Evolutionary conservation across 2,797 vertebrate species (phyloP).

Genomic region (Tokudaia tokunoshimensis): DNA sequence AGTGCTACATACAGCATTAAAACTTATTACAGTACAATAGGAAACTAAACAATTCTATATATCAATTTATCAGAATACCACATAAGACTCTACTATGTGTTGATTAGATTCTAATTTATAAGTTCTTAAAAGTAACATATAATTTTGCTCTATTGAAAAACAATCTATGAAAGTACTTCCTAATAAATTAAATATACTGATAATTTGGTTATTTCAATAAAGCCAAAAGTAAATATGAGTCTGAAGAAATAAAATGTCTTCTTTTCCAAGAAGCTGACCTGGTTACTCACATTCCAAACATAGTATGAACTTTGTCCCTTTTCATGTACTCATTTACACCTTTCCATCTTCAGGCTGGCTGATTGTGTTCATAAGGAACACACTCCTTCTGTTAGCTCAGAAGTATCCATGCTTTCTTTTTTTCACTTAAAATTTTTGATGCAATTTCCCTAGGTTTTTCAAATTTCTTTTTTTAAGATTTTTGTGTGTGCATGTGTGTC

Average conservation of each 20-base stretch:
- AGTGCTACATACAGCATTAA: slow-evolving; percentile 34
- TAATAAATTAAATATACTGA: slow-evolving; percentile 27
- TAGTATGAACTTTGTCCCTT: background rate
- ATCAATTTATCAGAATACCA: background rate
- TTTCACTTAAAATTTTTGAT: slow-evolving; percentile 12
- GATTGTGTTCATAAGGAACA: slow-evolving; percentile 28
- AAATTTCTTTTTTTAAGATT: background rate
- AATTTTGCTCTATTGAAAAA: slow-evolving; percentile 13
- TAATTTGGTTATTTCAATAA: slow-evolving; percentile 46
- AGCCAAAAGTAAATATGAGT: slow-evolving; percentile 45
- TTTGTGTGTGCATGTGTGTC: background rate
- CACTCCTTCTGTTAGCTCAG: background rate
- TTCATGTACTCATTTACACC: background rate
- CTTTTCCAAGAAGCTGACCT: background rate
- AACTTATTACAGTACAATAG: slow-evolving; percentile 31
- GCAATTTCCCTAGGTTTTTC: background rate
- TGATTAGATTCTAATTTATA: background rate
- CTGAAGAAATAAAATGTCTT: slow-evolving; percentile 55
- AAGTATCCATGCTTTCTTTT: background rate
- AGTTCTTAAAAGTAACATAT: slow-evolving; percentile 56
- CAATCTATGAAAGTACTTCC: slow-evolving; percentile 27
- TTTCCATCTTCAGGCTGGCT: slow-evolving; percentile 20
- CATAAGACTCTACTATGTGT: slow-evolving; percentile 11
- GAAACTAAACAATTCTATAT: slow-evolving; percentile 52
- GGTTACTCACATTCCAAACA: slow-evolving; percentile 41